phyloP scores from a whole-genome alignment of 2,797 vertebrate genomes.

The Erpetoichthys calabaricus region DNA sequence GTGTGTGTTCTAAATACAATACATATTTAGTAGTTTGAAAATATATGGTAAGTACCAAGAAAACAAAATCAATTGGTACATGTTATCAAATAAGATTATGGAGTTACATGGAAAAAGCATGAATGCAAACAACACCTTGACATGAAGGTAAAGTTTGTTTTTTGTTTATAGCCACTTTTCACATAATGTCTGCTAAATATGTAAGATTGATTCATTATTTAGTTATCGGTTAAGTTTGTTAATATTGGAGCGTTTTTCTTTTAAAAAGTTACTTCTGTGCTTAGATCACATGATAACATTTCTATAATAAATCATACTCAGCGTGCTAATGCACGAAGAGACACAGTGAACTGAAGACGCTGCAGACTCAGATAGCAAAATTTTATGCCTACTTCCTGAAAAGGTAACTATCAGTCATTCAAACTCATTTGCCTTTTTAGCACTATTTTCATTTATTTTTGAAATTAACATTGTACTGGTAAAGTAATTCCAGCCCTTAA shows the following conservation, averaged over 20 bases:
- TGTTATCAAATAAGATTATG: constrained; percentile 37
- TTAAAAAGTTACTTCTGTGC: constrained; percentile 86
- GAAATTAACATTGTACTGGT: constrained; percentile 8
- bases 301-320: constrained; percentile 99
- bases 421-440: constrained; percentile 83
- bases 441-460: constrained; percentile 53
- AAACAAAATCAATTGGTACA: constrained; percentile 22
- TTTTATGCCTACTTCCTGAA: constrained; percentile 98
- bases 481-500: not conserved
- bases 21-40: constrained; percentile 23
- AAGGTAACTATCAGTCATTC: constrained; percentile 99
- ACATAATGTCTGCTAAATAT: too few species aligned
- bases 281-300: constrained; percentile 99
- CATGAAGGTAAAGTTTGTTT: constrained; percentile 45
- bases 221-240: constrained; percentile 43
- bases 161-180: too few species aligned
- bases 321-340: constrained; percentile 99
- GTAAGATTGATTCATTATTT: not conserved
- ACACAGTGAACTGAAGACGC: constrained; percentile 97
- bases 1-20: constrained; percentile 15
- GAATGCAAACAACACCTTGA: constrained; percentile 50
- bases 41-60: constrained; percentile 79
- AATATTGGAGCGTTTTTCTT: constrained; percentile 68
- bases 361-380: constrained; percentile 99
- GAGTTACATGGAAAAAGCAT: constrained; percentile 49